Evolutionary conservation across 2,888 invertebrate species (phyloP), one percentile per base, ranked within the genome.

Genomic region (Chrysolina oricalcia): DNA sequence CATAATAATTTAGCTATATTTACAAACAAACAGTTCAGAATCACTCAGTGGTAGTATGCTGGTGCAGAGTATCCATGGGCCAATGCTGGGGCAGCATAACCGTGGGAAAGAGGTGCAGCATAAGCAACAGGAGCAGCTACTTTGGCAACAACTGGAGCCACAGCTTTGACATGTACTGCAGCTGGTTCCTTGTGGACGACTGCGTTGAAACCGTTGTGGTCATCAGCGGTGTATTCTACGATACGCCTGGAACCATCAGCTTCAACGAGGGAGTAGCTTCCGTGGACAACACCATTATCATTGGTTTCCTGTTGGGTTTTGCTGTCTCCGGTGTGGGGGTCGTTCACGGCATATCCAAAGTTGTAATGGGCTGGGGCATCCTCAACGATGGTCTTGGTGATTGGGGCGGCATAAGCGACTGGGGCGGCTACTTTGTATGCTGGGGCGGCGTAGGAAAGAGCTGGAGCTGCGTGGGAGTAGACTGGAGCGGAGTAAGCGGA

Each of bases 221-320:
- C 35, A 8, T 35, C 35, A 8, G 35, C 35, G 35, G 35, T 35
- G 35, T 35, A 35, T 35, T 35, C 35, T 35, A 35, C 35, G 35
- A 35, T 35, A 35, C 35, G 35, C 8, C 35, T 35, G 35, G 35
- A 35, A 35, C 35, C 35, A 8, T 35, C 35, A 35, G 35, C 35
- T 8, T 35, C 35, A 8, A 35, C 35, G 35, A 35, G 35, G 35
- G 35, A 35, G 35, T 35, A 35, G 8, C 35, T 35, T 3, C 35
- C 35, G 89, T 73, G 77, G 43, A 89, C 84, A 80, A 89, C 89
- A 82, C 89, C 90, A 4, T 90, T 90, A 56, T 89, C 88, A 75
- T 92, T 91, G 78, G 91, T 91, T 89, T 92, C 92, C 80, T 92
- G 92, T 87, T 92, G 92, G 17, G 87, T 88, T 87, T 91, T 91